A percentile compares a stretch with the other conserved stretches of the same genome.
phyloP scores from a whole-genome alignment of 2,797 vertebrate species.

The Setipinna tenuifilis region DNA sequence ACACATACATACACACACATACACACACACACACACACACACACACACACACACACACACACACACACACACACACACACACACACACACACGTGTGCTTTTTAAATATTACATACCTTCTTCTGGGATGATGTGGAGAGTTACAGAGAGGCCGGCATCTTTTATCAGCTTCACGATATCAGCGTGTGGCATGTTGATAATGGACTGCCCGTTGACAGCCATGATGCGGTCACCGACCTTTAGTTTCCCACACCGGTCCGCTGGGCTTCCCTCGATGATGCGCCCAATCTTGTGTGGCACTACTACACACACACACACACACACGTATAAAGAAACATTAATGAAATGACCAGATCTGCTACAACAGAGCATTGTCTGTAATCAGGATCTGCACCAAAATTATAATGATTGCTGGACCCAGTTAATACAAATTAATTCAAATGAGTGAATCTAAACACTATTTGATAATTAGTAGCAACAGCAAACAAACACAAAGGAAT shows the following conservation, averaged over 20 bases:
- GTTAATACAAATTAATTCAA: not conserved
- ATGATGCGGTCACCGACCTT: conserved; percentile 99
- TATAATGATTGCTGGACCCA: not conserved
- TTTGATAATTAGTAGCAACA: not conserved
- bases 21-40: conserved; percentile 13
- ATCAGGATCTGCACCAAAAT: not conserved
- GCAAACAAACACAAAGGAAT: not conserved
- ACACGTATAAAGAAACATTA: not conserved
- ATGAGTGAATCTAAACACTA: not conserved
- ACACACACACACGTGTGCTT: not conserved
- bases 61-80: not conserved
- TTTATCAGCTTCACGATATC: conserved; percentile 99
- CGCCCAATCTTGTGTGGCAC: conserved; percentile 99
- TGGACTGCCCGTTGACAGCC: conserved; percentile 98
- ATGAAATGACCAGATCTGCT: not conserved
- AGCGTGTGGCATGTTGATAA: conserved; percentile 98
- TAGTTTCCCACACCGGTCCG: conserved; percentile 94
- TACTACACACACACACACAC: conserved; percentile 70
- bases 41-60: conserved; percentile 13
- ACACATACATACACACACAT: not conserved
- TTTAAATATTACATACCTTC: conserved; percentile 83
- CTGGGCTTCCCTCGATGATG: conserved; percentile 98
- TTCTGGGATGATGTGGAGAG: conserved; percentile 97
- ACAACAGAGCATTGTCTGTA: not conserved
- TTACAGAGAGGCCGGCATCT: conserved; percentile 96